Percentiles rank a stretch among this genome's conserved stretches.
Conservation (phyloP, 2,888 invertebrate genomes). For the Steromphala cineraria region DNA sequence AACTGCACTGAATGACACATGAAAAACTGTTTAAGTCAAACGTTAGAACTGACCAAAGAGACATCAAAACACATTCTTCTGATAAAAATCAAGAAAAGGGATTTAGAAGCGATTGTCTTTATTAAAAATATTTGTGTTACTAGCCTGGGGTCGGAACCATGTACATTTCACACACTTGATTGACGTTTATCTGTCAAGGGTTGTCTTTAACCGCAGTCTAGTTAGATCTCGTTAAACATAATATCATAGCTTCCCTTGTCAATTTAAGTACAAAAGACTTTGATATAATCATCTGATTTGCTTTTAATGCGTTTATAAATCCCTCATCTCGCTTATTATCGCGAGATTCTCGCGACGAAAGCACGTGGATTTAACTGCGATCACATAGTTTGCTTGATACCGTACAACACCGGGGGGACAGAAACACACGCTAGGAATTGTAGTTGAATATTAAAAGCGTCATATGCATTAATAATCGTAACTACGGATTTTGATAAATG, state of each 20-base stretch:
- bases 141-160: neutral
- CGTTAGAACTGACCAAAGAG: neutral
- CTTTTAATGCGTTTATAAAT: constrained; percentile 15
- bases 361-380: neutral
- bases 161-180: neutral
- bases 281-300: constrained; percentile 13
- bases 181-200: neutral
- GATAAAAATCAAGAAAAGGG: neutral
- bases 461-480: no score
- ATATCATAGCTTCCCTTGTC: constrained; percentile 5
- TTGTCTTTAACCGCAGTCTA: neutral
- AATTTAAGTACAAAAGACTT: constrained; percentile 6
- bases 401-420: no score
- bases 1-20: neutral
- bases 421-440: no score
- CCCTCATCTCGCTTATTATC: constrained; percentile 10
- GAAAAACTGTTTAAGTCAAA: neutral
- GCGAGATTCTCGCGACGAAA: neutral
- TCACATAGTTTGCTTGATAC: no score
- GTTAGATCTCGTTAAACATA: neutral
- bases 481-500: no score
- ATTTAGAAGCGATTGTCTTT: neutral
- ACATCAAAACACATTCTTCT: neutral
- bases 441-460: no score
- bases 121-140: neutral